Evolutionary conservation across 2,113 vertebrate species (phyloP), one percentile per base, ranked within the genome.

Genomic region (Callaeas wilsoni): DNA sequence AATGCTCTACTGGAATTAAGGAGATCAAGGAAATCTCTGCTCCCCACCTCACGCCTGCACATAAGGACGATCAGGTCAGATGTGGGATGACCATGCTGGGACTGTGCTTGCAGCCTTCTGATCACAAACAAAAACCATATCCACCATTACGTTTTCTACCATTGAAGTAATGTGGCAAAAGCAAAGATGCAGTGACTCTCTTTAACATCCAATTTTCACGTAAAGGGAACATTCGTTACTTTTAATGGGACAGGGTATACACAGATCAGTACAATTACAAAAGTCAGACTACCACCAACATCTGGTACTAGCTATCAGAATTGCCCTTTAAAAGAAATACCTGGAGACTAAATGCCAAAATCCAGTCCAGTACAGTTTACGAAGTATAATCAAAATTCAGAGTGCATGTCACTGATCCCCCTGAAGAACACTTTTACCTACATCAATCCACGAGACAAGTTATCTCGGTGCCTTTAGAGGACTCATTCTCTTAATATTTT

Each of bases 221-320:
- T 4, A 16, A 4, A 57, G 25, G 8, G n/a, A 87, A 42, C 10
- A 19, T 26, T 9, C 19, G 53, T 22, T 65, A 27, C 37, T 68
- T 44, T 14, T 26, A 30, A 53, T 33, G 23, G 19, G 27, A 35
- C 33, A 22, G 0, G 0, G 13, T 32, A 13, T 0, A 57, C 39
- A 67, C 9, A 64, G 42, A 67, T 6, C 17, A 60, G 32, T 20
- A 42, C 42, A 29, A 8, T 10, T 22, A 59, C 22, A 42, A 25
- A 35, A 77, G 26, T 41, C 64, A 82, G 46, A 13, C 29, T 62
- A 46, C 18, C 13, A 47, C 10, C 37, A 78, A 2, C 4, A 23
- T 3, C 21, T 60, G 50, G 21, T 26, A 23, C 9, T 16, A 41
- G 42, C 16, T 15, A 10, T 6, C 8, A 39, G 49, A 62, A 9